phyloP scores from a whole-genome alignment of 2,113 vertebrate species.

The Pteronura brasiliensis region DNA sequence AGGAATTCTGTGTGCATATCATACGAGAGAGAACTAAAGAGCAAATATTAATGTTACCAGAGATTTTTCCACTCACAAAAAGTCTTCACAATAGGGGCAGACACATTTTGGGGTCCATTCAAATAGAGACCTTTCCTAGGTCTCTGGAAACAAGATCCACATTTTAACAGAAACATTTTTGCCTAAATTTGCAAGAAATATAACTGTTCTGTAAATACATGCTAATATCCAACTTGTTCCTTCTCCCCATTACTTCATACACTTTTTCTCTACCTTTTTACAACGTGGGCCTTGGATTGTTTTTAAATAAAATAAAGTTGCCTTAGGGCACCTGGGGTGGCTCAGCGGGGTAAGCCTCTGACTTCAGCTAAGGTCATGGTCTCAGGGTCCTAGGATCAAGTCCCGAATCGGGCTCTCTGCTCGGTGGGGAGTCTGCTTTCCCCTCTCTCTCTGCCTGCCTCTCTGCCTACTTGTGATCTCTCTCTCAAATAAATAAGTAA shows the following conservation, averaged over 20 bases:
- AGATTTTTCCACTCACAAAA: not conserved
- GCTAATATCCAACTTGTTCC: not conserved
- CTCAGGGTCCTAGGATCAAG: no score
- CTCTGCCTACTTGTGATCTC: no score
- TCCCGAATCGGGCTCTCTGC: no score
- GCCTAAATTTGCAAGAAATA: not conserved
- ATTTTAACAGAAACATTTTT: not conserved
- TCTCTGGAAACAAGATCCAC: conserved; percentile 23
- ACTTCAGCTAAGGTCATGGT: no score
- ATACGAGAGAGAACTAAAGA: not conserved
- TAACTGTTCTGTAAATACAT: not conserved
- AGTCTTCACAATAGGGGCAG: not conserved
- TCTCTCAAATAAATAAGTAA: no score
- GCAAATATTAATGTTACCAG: not conserved
- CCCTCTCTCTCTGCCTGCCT: no score
- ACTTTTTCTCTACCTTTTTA: not conserved
- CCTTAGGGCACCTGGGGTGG: not conserved
- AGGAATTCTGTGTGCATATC: not conserved
- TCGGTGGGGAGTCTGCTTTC: no score
- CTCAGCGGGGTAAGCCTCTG: no score
- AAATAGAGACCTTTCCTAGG: not conserved
- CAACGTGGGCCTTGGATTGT: not conserved
- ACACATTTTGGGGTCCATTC: not conserved
- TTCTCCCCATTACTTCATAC: not conserved
- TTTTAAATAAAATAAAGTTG: not conserved